These are phyloP conservation scores for Acropora yongei DNA, from an alignment of 64 coral and sea anemone species.

Conservation along the genomic window DNA sequence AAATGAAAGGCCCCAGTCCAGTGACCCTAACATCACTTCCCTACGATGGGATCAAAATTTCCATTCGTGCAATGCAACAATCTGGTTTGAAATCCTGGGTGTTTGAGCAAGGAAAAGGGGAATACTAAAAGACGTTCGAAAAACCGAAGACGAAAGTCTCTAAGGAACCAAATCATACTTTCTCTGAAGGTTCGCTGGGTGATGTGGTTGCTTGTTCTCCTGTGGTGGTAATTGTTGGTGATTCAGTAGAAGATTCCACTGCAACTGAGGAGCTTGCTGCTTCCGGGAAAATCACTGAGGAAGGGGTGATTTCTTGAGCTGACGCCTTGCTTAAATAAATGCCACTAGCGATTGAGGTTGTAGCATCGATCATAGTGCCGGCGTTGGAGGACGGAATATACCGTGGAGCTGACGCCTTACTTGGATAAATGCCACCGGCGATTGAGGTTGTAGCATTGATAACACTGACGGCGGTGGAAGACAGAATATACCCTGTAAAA, in stretches of 20 bases:
- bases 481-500: conserved; percentile 2
- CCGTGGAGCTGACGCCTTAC: neutral
- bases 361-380: neutral
- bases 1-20: no score
- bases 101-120: neutral
- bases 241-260: neutral
- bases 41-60: no score
- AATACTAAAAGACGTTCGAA: neutral
- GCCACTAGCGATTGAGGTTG: neutral
- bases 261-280: neutral
- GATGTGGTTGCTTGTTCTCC: neutral
- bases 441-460: neutral
- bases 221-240: neutral
- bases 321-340: conserved; percentile 4
- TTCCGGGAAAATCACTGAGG: neutral
- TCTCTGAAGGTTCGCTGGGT: conserved; percentile 14
- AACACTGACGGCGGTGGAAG: neutral
- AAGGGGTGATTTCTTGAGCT: neutral
- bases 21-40: no score
- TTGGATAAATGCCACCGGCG: conserved; percentile 1
- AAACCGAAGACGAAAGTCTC: neutral
- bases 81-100: no score
- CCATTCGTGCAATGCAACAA: no score
- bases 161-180: neutral
- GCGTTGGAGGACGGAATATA: neutral